phyloP scores from a whole-genome alignment of 2,888 invertebrate genomes.

The Ochlodes sylvanus region DNA sequence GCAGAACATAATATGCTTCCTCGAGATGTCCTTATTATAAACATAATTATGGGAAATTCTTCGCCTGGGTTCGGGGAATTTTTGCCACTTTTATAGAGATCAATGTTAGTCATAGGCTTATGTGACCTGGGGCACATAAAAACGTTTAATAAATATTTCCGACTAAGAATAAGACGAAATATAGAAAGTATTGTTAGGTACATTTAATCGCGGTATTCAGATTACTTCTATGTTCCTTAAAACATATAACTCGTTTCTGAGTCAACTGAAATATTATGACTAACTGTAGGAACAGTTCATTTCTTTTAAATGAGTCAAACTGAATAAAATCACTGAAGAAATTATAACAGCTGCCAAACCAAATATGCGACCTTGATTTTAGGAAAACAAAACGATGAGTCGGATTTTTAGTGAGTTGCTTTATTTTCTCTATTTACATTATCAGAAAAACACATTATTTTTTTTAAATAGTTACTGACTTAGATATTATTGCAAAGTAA shows the following conservation, averaged over 20 bases:
- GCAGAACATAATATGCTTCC: too few relatives aligned
- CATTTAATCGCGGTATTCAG: neutral
- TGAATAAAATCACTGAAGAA: constrained; percentile 58
- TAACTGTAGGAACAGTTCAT: constrained; percentile 57
- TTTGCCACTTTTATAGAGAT: too few relatives aligned
- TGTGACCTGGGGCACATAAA: constrained; percentile 7
- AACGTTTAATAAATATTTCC: constrained; percentile 6
- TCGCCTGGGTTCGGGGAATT: too few relatives aligned
- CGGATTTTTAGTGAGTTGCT: neutral
- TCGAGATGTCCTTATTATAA: too few relatives aligned
- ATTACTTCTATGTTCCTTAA: constrained; percentile 33
- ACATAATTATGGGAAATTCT: too few relatives aligned
- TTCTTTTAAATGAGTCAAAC: constrained; percentile 61
- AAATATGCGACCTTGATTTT: constrained; percentile 25
- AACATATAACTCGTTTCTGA: constrained; percentile 50
- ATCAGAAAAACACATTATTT: too few relatives aligned
- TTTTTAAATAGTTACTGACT: too few relatives aligned
- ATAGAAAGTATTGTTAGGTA: constrained; percentile 21
- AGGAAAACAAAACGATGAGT: constrained; percentile 14
- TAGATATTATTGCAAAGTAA: too few relatives aligned
- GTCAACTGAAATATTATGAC: constrained; percentile 70
- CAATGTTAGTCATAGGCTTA: neutral
- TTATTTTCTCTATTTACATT: neutral
- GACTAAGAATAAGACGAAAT: constrained; percentile 6
- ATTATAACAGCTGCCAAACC: constrained; percentile 51